phyloP scores from a whole-genome alignment of 2,888 invertebrate species.

The Biston stratarius region DNA sequence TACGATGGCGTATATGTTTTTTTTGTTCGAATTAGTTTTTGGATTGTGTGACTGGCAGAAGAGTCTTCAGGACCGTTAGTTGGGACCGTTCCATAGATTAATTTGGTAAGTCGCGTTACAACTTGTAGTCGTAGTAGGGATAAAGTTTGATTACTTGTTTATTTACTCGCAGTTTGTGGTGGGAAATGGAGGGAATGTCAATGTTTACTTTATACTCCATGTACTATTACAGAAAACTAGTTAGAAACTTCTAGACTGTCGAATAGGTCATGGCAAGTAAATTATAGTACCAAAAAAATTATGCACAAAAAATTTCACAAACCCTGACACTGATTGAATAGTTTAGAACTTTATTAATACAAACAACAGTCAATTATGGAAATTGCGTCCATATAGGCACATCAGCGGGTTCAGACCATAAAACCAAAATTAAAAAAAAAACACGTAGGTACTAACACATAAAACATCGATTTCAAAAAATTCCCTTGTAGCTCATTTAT shows the following conservation, averaged over 20 bases:
- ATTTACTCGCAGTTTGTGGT: conserved; percentile 41
- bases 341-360: too few relatives aligned
- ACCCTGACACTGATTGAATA: too few relatives aligned
- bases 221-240: neutral
- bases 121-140: conserved; percentile 38
- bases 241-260: neutral
- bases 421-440: too few relatives aligned
- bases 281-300: too few relatives aligned
- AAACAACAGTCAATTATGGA: too few relatives aligned
- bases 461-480: too few relatives aligned
- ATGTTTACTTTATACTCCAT: conserved; percentile 37
- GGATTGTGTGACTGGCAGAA: conserved; percentile 75
- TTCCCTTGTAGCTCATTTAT: too few relatives aligned
- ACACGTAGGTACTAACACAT: too few relatives aligned
- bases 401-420: too few relatives aligned
- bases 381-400: too few relatives aligned
- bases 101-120: conserved; percentile 63
- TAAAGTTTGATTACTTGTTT: conserved; percentile 47
- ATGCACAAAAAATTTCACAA: too few relatives aligned
- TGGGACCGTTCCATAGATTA: conserved; percentile 79
- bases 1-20: conserved; percentile 44
- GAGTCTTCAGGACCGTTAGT: conserved; percentile 82
- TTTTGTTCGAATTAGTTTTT: conserved; percentile 44
- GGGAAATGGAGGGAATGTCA: conserved; percentile 21
- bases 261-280: neutral